phyloP scores from a whole-genome alignment of 2,888 invertebrate species.

The Iselma pallidipennis region DNA sequence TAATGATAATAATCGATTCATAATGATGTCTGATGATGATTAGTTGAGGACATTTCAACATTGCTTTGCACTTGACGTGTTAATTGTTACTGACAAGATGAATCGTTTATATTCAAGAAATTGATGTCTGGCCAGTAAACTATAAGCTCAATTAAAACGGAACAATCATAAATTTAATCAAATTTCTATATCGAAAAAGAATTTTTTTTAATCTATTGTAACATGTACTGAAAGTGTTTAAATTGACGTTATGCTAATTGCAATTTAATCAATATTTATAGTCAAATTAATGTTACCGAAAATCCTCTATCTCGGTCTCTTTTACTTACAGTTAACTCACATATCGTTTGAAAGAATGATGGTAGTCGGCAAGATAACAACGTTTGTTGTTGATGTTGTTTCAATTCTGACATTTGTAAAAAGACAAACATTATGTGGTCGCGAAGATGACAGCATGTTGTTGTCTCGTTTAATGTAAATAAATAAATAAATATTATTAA shows the following conservation, averaged over 20 bases:
- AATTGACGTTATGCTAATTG: background rate
- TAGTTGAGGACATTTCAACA: background rate
- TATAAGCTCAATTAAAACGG: background rate
- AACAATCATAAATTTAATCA: background rate
- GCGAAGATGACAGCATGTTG: conserved; percentile 7
- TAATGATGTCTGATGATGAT: background rate
- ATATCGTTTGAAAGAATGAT: too few relatives aligned
- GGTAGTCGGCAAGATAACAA: background rate
- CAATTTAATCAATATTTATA: background rate
- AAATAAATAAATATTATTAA: conserved; percentile 4
- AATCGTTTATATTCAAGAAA: background rate
- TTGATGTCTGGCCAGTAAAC: background rate
- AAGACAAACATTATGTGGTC: conserved; percentile 1
- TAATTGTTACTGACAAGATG: conserved; percentile 9
- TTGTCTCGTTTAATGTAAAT: conserved; percentile 1
- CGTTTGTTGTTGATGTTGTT: background rate
- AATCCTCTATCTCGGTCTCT: too few relatives aligned
- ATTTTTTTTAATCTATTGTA: background rate
- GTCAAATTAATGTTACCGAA: background rate
- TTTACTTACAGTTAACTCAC: too few relatives aligned
- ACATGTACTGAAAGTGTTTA: too few relatives aligned
- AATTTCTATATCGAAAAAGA: background rate
- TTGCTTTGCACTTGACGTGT: conserved; percentile 9
- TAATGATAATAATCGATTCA: conserved; percentile 4
- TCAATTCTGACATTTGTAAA: background rate